A percentile compares a stretch with the other conserved stretches of the same genome.
Conservation (phyloP, 2,797 vertebrate species). For the Microhierax caerulescens region DNA sequence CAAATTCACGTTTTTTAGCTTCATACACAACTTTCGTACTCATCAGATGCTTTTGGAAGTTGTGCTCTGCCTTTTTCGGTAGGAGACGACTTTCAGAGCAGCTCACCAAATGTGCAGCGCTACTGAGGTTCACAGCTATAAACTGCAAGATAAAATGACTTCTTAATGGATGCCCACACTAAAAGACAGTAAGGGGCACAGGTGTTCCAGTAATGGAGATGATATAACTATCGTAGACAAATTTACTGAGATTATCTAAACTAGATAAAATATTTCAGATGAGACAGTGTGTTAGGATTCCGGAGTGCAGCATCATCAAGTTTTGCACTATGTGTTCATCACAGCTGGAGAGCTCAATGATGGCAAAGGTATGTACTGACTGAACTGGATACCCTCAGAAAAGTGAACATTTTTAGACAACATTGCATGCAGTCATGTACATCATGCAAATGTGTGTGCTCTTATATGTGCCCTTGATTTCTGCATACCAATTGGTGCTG, state of each 20-base stretch:
- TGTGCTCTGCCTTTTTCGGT: neutral
- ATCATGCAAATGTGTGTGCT: neutral
- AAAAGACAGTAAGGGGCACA: neutral
- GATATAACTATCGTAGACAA: neutral
- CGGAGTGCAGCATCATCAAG: neutral
- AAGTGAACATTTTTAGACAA: neutral
- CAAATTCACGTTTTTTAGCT: neutral
- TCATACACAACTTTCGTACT: neutral
- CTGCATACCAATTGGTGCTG: neutral
- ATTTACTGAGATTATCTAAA: neutral
- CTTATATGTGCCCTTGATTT: neutral
- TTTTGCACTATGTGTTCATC: neutral
- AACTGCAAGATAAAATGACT: neutral
- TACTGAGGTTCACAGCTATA: neutral
- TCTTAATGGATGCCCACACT: neutral
- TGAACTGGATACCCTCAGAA: neutral
- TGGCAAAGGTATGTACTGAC: neutral
- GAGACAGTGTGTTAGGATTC: neutral
- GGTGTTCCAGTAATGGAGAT: neutral
- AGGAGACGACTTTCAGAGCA: neutral
- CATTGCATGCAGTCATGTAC: neutral
- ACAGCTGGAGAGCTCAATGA: neutral
- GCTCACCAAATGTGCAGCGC: neutral
- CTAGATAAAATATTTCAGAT: neutral
- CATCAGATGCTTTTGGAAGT: neutral